Conservation (phyloP, 2,113 vertebrate genomes). For the Kryptolebias marmoratus region DNA sequence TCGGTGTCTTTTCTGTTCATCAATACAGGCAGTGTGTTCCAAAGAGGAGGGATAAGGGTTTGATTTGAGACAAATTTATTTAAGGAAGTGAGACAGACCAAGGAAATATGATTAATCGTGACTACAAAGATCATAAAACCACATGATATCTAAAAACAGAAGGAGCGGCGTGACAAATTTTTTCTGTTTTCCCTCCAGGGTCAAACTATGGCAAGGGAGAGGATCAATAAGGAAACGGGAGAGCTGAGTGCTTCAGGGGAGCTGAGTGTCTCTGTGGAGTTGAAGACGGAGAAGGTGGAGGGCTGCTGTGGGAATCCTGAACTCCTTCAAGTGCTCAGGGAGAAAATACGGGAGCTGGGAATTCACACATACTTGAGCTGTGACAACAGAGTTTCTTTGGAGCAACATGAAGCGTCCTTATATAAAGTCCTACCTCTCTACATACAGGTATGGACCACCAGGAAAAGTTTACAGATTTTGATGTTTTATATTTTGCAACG, state of each 20-base stretch:
- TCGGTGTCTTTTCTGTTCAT: constrained; percentile 1
- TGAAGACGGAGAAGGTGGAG: constrained; percentile 50
- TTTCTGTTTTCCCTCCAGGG: constrained; percentile 29
- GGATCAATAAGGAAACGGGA: constrained; percentile 78
- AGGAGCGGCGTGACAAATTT: neutral
- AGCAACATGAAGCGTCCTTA: constrained; percentile 56
- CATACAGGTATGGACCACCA: constrained; percentile 73
- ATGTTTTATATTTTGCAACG: neutral
- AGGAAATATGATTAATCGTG: constrained; percentile 4
- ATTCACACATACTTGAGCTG: constrained; percentile 12
- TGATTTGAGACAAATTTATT: constrained; percentile 3
- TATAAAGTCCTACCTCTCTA: constrained; percentile 68
- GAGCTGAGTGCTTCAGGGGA: constrained; percentile 79
- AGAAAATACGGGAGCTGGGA: constrained; percentile 67
- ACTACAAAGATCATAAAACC: neutral
- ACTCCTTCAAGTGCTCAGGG: constrained; percentile 53
- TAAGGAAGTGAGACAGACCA: constrained; percentile 8
- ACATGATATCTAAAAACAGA: neutral
- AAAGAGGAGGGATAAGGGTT: neutral
- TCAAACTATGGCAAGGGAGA: constrained; percentile 59
- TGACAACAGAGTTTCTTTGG: constrained; percentile 19
- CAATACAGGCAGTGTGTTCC: constrained; percentile 3
- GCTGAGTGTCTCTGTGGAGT: constrained; percentile 56
- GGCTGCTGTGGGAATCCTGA: constrained; percentile 31
- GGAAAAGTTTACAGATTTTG: neutral